Percentiles rank a stretch among this genome's conserved stretches.
These are phyloP conservation scores for Alviniconcha marisindica DNA, from an alignment of 1,140 invertebrate genomes.

Conservation along the genomic window DNA sequence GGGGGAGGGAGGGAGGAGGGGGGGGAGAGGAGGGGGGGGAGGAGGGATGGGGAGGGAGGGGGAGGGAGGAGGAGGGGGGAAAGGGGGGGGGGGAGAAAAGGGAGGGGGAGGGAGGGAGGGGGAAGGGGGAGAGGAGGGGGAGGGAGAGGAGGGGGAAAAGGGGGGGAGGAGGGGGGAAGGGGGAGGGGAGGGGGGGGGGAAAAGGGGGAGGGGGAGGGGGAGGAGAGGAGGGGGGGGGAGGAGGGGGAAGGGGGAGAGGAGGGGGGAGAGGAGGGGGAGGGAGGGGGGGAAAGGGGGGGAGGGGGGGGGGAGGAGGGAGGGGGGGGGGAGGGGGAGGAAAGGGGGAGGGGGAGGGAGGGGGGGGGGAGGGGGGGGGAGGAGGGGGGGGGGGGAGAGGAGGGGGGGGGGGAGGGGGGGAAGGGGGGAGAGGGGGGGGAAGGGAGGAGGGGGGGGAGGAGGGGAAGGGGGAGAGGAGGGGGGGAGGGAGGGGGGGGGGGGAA, in stretches of 20 bases:
- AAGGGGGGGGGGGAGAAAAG: no score
- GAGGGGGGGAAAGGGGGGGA: background rate
- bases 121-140: background rate
- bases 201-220: slow-evolving; percentile 1
- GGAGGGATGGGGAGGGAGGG: slow-evolving; percentile 6
- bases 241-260: background rate
- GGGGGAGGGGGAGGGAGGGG: background rate
- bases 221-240: background rate
- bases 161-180: slow-evolving; percentile 10
- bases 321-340: background rate
- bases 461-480: background rate
- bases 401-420: background rate
- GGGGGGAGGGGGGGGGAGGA: background rate
- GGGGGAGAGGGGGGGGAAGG: background rate
- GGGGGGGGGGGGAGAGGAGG: background rate
- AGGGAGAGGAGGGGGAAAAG: slow-evolving; percentile 4
- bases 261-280: background rate
- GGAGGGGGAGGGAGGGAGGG: background rate
- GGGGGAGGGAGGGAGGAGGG: slow-evolving; percentile 29
- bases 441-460: background rate
- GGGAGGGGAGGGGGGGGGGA: background rate
- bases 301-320: background rate
- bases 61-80: background rate
- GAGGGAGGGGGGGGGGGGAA: background rate
- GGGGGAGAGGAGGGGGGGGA: no score